Evolutionary conservation across 2,797 vertebrate genomes (phyloP).

Genomic region (Australoheros facetus): DNA sequence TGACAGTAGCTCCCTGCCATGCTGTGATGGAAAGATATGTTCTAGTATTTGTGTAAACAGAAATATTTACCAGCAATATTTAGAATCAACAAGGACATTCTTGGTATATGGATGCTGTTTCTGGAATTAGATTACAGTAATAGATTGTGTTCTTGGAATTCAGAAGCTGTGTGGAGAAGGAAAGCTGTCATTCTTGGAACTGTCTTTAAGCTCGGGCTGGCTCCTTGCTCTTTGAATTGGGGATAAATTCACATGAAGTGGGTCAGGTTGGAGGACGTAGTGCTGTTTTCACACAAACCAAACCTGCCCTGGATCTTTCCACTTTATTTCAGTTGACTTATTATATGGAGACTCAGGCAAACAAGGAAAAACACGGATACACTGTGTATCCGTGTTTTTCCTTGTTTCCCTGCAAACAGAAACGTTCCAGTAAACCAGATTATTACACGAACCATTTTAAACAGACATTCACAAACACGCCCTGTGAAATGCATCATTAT

Average conservation of each 20-base stretch:
- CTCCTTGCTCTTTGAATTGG: background rate
- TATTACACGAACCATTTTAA: background rate
- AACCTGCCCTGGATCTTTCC: background rate
- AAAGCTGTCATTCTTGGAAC: background rate
- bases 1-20: background rate
- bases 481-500: fast-evolving
- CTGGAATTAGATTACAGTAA: conserved; percentile 1
- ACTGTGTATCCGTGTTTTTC: too few species aligned
- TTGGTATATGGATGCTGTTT: conserved; percentile 1
- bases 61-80: conserved; percentile 15
- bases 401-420: background rate
- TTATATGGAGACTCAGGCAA: background rate
- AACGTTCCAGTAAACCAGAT: background rate
- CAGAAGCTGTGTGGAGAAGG: background rate
- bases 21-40: conserved; percentile 6
- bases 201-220: background rate
- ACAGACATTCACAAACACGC: background rate
- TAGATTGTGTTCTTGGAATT: conserved; percentile 8
- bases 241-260: background rate
- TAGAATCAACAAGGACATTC: conserved; percentile 11
- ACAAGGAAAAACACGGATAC: background rate
- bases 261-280: background rate
- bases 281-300: background rate
- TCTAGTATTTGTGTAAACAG: conserved; percentile 11
- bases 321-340: background rate